Base-by-base conservation (phyloP, 2,797 vertebrate genomes). In the Silurus lanzhouensis region DNA sequence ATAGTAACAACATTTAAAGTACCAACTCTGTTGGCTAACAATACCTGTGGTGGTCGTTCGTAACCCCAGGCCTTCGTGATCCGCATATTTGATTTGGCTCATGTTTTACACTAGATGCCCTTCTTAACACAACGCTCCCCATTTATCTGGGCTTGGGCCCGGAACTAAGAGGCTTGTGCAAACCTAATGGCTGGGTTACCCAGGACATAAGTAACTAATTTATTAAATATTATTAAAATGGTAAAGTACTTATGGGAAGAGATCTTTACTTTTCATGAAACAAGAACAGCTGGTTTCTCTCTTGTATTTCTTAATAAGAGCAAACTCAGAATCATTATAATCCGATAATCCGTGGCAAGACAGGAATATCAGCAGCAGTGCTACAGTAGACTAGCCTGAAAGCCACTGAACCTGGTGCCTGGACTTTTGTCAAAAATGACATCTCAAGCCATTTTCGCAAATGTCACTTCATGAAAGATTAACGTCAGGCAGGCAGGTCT, bases 401-500 rank as follows among this genome's bases (percentile, higher is more conserved):
- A 85, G 57, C 74, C 70, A 60, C 85, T 88, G 90, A 87, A 86
- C 84, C 83, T 79, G 46, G 64, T 60, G 58, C 70, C 68, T 66
- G 74, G 52, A 88, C 74, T 85, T 90, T 84, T 86, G 84, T 87
- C 83, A 88, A 87, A 90, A 87, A 83, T 87, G 88, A 90, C 89
- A 83, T 63, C 87, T 86, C 63, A 84, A 78, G 87, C 85, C 84
- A 85, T 84, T 88, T 91, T 83, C 66, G 7, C 57, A 91, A 91
- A 91, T 91, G 88, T 90, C 91, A 90, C 88, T 83, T 91, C 88
- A 88, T 89, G 81, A 91, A 84, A 87, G 83, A 91, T 92, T 91
- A 88, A 84, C 67, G 57, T 91, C 90, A 91, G 90, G 70, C 83
- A 61, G 46, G 38, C 61, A 70, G 87, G 67, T 71, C 82, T 63